These are phyloP conservation scores for Dermochelys coriacea DNA, from an alignment of 2,797 vertebrate genomes.

Conservation along the genomic window DNA sequence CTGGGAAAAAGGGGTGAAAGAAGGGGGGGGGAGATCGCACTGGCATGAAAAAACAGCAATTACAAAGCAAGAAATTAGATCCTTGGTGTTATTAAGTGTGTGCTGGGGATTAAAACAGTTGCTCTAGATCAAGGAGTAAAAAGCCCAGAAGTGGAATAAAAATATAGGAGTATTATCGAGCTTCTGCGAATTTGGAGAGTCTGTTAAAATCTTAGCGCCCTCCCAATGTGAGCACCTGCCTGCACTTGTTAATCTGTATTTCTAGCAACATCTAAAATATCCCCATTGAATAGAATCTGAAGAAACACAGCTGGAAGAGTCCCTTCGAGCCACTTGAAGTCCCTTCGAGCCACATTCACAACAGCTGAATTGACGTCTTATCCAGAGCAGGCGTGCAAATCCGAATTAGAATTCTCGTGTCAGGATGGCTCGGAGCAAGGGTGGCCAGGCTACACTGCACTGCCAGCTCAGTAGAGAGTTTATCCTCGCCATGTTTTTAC, in stretches of 20 bases:
- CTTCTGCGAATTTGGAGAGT: background rate
- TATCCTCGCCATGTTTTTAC: slow-evolving; percentile 38
- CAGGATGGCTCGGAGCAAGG: background rate
- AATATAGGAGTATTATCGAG: background rate
- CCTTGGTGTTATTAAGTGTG: background rate
- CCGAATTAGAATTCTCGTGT: background rate
- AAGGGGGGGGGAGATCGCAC: rapidly evolving
- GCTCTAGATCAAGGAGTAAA: background rate
- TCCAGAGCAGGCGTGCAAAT: background rate
- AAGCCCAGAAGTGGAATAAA: background rate
- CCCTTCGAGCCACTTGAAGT: background rate
- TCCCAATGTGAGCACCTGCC: background rate
- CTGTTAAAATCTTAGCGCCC: background rate
- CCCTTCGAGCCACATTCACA: background rate
- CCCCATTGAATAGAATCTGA: background rate
- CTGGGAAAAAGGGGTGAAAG: background rate
- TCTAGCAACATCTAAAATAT: background rate
- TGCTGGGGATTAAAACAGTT: too few species aligned
- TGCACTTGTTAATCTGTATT: background rate
- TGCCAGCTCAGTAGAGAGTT: slow-evolving; percentile 11
- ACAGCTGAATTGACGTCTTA: background rate
- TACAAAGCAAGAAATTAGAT: background rate
- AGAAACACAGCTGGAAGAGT: background rate
- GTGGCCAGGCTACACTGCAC: rapidly evolving
- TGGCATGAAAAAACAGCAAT: background rate